phyloP scores from a whole-genome alignment of 1,140 invertebrate species.

The Lordiphosa mommai region DNA sequence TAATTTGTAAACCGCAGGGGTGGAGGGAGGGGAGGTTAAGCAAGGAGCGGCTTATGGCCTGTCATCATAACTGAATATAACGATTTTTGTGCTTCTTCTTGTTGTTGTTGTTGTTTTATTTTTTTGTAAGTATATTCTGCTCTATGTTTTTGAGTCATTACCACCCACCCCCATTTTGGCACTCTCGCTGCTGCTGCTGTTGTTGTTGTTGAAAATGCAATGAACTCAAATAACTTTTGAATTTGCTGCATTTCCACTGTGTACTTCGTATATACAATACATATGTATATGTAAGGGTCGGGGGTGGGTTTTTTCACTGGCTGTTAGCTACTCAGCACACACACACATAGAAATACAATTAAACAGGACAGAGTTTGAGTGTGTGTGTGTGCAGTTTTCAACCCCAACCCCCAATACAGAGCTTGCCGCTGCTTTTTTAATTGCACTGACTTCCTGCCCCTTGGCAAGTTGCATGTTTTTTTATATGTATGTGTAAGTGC shows the following conservation, averaged over 20 bases:
- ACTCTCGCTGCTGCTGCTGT: constrained; percentile 20
- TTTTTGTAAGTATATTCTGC: constrained; percentile 42
- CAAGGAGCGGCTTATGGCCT: constrained; percentile 35
- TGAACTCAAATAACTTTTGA: constrained; percentile 79
- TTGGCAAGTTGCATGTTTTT: constrained; percentile 56
- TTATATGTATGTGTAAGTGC: constrained; percentile 39
- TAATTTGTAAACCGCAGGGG: constrained; percentile 45
- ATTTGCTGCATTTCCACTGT: constrained; percentile 74
- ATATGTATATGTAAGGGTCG: constrained; percentile 7
- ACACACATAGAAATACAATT: constrained; percentile 26
- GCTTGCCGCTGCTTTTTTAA: constrained; percentile 68
- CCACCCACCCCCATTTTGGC: constrained; percentile 53
- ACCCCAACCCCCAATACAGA: constrained; percentile 50
- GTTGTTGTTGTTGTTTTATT: constrained; percentile 35
- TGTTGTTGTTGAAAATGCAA: constrained; percentile 74
- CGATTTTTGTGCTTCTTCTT: constrained; percentile 54
- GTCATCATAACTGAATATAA: constrained; percentile 69
- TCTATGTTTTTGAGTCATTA: constrained; percentile 76
- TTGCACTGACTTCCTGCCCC: constrained; percentile 73
- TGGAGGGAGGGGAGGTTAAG: constrained; percentile 17
- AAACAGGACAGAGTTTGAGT: constrained; percentile 31
- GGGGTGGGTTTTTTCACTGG: constrained; percentile 63
- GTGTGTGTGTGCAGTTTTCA: constrained; percentile 56
- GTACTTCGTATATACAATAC: constrained; percentile 16
- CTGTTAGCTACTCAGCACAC: constrained; percentile 61